A percentile compares a stretch with the other conserved stretches of the same genome.
Conservation (phyloP, 2,797 vertebrate species). For the Clarias laeviceps region DNA sequence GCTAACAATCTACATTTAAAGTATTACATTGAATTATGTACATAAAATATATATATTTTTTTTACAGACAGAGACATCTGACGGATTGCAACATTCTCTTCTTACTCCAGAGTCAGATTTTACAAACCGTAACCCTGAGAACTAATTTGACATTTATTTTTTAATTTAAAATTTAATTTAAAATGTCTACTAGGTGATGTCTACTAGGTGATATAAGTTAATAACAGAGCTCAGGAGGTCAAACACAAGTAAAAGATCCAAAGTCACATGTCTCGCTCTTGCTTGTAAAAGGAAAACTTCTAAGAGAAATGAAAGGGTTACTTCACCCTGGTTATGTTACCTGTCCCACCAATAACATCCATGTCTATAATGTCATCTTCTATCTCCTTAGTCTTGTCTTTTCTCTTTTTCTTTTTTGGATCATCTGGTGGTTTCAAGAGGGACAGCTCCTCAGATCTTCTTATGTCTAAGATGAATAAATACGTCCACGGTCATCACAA, state of each 20-base stretch:
- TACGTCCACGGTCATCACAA: neutral
- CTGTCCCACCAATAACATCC: constrained; percentile 74
- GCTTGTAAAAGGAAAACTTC: neutral
- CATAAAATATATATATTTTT: neutral
- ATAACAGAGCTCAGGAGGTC: neutral
- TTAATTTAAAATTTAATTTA: neutral
- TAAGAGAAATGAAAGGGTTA: neutral
- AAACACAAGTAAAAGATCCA: neutral
- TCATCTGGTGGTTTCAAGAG: constrained; percentile 84
- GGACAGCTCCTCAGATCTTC: constrained; percentile 92
- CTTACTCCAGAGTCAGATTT: neutral
- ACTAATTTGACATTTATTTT: neutral
- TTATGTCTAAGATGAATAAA: constrained; percentile 79
- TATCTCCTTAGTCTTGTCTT: constrained; percentile 81
- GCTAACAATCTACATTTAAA: neutral
- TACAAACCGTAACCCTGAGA: neutral
- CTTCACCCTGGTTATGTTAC: neutral
- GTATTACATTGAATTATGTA: neutral
- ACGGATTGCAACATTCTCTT: neutral
- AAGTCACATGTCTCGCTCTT: neutral
- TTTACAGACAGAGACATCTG: neutral
- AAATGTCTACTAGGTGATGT: neutral
- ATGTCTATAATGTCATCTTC: constrained; percentile 86
- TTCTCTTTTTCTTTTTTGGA: constrained; percentile 92
- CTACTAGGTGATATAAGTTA: neutral